phyloP scores from a whole-genome alignment of 2,113 vertebrate genomes.

The Circaetus gallicus region DNA sequence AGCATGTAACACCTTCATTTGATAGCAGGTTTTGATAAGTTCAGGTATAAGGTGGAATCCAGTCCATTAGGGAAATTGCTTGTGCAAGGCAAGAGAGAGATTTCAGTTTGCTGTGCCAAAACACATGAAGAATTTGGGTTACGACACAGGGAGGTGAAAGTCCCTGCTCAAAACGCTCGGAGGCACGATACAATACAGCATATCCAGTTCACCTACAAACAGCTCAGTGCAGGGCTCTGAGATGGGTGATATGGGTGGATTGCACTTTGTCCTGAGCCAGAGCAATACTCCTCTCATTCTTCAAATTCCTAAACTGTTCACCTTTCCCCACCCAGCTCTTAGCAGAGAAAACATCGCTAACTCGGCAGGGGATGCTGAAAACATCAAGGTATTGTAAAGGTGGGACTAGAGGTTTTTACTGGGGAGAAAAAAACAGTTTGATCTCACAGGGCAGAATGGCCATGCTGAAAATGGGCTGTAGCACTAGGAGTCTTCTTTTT shows the following conservation, averaged over 20 bases:
- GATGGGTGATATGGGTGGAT: not conserved
- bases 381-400: not conserved
- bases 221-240: not conserved
- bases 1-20: not conserved
- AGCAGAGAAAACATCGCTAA: not conserved
- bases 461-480: not conserved
- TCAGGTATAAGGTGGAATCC: not conserved
- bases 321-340: conserved; percentile 6
- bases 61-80: not conserved
- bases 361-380: not conserved
- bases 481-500: not conserved
- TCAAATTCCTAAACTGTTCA: conserved; percentile 19
- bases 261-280: not conserved
- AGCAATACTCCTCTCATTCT: not conserved
- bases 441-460: not conserved
- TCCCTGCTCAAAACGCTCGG: not conserved
- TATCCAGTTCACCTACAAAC: not conserved
- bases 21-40: not conserved
- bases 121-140: not conserved
- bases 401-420: not conserved
- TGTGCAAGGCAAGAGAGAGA: not conserved
- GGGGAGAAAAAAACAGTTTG: not conserved
- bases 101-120: not conserved
- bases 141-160: not conserved
- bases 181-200: not conserved